Conservation (phyloP, 2,888 invertebrate species). For the Elmis aenea region DNA sequence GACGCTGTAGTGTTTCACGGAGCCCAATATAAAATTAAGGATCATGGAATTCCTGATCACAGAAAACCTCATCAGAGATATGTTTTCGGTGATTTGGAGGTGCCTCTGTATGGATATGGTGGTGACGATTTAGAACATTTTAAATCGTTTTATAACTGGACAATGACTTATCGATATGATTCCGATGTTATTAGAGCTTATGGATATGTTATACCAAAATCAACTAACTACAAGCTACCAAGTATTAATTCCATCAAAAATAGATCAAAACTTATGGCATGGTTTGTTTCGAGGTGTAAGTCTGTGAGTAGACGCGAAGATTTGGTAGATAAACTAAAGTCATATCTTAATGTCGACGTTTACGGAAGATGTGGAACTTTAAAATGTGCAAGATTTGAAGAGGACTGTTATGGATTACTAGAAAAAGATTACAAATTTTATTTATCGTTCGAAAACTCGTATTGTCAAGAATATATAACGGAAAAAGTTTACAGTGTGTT, state of each 20-base stretch:
- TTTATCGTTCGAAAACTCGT: slow-evolving; percentile 65
- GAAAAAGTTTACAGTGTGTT: slow-evolving; percentile 56
- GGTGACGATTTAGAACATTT: slow-evolving; percentile 25
- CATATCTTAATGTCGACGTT: slow-evolving; percentile 56
- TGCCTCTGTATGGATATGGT: slow-evolving; percentile 36
- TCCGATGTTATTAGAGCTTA: slow-evolving; percentile 44
- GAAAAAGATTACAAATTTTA: slow-evolving; percentile 64
- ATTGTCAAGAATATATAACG: slow-evolving; percentile 61
- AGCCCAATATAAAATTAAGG: slow-evolving; percentile 32
- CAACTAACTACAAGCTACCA: slow-evolving; percentile 25
- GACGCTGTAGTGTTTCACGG: slow-evolving; percentile 54
- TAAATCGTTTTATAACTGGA: slow-evolving; percentile 51
- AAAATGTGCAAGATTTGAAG: slow-evolving; percentile 31
- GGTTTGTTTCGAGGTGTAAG: slow-evolving; percentile 55
- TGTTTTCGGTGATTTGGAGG: slow-evolving; percentile 50
- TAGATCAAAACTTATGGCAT: slow-evolving; percentile 51
- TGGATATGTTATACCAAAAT: slow-evolving; percentile 21
- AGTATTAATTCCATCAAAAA: slow-evolving; percentile 18
- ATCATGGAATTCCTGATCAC: slow-evolving; percentile 35
- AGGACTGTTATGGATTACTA: slow-evolving; percentile 44
- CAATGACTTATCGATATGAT: slow-evolving; percentile 52
- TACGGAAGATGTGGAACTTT: slow-evolving; percentile 57
- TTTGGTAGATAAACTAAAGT: slow-evolving; percentile 49
- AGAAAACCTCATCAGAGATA: slow-evolving; percentile 48
- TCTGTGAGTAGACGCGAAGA: slow-evolving; percentile 47